phyloP scores from a whole-genome alignment of 1,140 invertebrate genomes.

The Cryptotermes secundus region DNA sequence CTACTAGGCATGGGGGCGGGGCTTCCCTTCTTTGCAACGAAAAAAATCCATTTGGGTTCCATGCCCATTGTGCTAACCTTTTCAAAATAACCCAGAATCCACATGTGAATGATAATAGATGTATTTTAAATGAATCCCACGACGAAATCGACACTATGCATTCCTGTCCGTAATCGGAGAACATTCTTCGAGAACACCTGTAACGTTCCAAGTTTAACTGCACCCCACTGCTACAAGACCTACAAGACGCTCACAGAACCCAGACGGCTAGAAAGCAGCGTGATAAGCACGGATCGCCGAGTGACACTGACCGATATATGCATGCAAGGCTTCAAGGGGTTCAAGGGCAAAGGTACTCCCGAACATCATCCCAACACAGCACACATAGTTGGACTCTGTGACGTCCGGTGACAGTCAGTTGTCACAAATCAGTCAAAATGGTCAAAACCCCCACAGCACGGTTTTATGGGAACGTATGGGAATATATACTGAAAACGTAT shows the following conservation, averaged over 20 bases:
- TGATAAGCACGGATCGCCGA: too few species aligned
- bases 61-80: constrained; percentile 52
- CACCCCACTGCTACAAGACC: background rate
- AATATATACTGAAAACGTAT: too few species aligned
- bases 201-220: background rate
- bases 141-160: constrained; percentile 51
- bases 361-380: background rate
- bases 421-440: too few species aligned
- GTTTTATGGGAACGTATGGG: too few species aligned
- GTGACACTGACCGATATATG: background rate
- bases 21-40: constrained; percentile 50
- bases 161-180: constrained; percentile 34
- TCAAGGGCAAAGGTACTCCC: background rate
- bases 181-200: constrained; percentile 3
- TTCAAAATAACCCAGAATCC: constrained; percentile 55
- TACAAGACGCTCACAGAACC: background rate
- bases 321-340: background rate
- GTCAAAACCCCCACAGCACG: too few species aligned
- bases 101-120: constrained; percentile 52
- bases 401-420: too few species aligned
- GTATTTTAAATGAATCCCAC: constrained; percentile 51
- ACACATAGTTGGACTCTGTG: too few species aligned
- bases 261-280: background rate
- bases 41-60: constrained; percentile 46
- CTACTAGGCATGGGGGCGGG: constrained; percentile 60